Percentiles rank a stretch among this genome's conserved stretches.
These are phyloP conservation scores for Macaria liturata DNA, from an alignment of 2,888 invertebrate species.

Conservation along the genomic window DNA sequence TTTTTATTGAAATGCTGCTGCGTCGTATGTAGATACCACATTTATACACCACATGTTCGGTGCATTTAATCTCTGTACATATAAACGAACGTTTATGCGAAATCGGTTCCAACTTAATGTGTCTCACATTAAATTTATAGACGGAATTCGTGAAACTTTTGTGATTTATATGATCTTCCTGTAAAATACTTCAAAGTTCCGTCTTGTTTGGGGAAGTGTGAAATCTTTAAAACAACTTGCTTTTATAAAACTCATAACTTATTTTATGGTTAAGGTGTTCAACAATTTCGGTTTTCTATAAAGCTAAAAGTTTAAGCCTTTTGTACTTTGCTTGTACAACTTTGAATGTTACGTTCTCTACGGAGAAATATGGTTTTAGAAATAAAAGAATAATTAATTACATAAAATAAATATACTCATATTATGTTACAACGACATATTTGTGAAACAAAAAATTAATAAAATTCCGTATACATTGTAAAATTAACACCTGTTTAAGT, in stretches of 20 bases:
- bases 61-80: too few relatives aligned
- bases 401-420: too few relatives aligned
- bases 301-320: not conserved
- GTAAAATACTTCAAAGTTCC: constrained; percentile 20
- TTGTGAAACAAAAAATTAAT: too few relatives aligned
- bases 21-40: too few relatives aligned
- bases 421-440: too few relatives aligned
- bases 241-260: constrained; percentile 21
- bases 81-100: constrained; percentile 3
- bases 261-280: constrained; percentile 16
- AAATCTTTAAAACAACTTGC: constrained; percentile 25
- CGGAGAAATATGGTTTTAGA: too few relatives aligned
- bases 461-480: too few relatives aligned
- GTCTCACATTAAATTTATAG: constrained; percentile 23
- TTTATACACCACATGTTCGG: too few relatives aligned
- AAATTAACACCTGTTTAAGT: too few relatives aligned
- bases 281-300: constrained; percentile 2
- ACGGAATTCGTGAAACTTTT: constrained; percentile 20
- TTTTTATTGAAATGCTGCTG: too few relatives aligned
- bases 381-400: too few relatives aligned
- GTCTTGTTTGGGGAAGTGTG: constrained; percentile 16
- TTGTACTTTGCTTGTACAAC: not conserved
- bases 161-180: constrained; percentile 26
- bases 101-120: constrained; percentile 20
- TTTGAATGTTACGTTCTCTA: too few relatives aligned